Percentiles rank a stretch among this genome's conserved stretches.
Evolutionary conservation across 1,140 invertebrate species (phyloP).

Genomic region (Drosophila sp.): DNA sequence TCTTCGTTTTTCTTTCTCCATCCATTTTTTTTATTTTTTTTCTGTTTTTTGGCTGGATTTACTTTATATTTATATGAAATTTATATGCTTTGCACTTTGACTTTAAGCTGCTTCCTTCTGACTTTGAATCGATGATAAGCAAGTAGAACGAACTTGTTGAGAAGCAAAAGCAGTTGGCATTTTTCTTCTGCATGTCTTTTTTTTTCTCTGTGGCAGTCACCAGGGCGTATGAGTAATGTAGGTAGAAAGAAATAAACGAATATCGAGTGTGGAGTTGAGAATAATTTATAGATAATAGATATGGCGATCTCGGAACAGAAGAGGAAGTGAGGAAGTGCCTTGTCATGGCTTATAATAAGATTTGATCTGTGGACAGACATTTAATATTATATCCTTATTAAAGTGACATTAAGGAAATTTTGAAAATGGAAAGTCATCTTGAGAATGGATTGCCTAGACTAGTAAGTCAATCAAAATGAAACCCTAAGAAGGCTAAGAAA

Average conservation of each 20-base stretch:
- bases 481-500: no score
- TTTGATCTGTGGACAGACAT: no score
- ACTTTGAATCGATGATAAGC: slow-evolving; percentile 42
- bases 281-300: slow-evolving; percentile 6
- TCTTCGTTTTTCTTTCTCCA: slow-evolving; percentile 15
- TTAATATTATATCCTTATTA: no score
- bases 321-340: no score
- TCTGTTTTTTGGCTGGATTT: slow-evolving; percentile 14
- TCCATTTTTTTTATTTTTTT: neutral
- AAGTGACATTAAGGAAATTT: no score
- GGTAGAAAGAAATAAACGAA: slow-evolving; percentile 38
- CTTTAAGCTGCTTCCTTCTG: slow-evolving; percentile 9
- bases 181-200: neutral
- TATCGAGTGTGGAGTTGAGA: neutral
- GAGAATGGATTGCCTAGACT: no score
- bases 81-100: slow-evolving; percentile 35
- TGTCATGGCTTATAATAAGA: no score
- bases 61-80: slow-evolving; percentile 37
- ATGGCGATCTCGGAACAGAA: neutral
- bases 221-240: slow-evolving; percentile 64
- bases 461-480: no score
- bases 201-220: neutral
- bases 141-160: slow-evolving; percentile 49
- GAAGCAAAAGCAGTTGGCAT: slow-evolving; percentile 18
- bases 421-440: no score